A percentile compares a stretch with the other conserved stretches of the same genome.
Conservation (phyloP, 1,140 invertebrate genomes). For the Atopsyche davidsoni region DNA sequence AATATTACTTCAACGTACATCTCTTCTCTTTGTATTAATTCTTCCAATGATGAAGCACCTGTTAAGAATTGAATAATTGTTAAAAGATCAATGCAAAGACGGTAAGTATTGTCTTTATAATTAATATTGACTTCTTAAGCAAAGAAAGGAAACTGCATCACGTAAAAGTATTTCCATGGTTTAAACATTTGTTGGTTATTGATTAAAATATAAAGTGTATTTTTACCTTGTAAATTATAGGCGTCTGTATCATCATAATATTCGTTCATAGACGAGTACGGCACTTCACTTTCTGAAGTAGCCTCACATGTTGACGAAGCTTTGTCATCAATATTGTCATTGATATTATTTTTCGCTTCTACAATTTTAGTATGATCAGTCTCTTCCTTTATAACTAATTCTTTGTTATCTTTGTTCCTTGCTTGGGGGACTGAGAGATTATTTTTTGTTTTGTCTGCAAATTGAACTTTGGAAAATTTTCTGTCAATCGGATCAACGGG, state of each 20-base stretch:
- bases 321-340: constrained; percentile 17
- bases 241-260: constrained; percentile 32
- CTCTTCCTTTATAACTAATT: constrained; percentile 36
- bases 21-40: constrained; percentile 45
- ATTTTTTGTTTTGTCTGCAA: constrained; percentile 8
- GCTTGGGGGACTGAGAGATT: constrained; percentile 13
- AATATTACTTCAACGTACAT: constrained; percentile 46
- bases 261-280: constrained; percentile 40
- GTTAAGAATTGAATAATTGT: constrained; percentile 1
- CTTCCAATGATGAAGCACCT: constrained; percentile 25
- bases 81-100: neutral
- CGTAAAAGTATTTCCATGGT: no score
- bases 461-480: constrained; percentile 5
- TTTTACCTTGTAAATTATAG: constrained; percentile 17
- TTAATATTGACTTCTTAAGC: neutral
- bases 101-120: neutral
- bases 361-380: constrained; percentile 37
- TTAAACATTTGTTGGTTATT: neutral
- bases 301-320: constrained; percentile 30
- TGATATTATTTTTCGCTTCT: constrained; percentile 30
- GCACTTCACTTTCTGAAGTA: constrained; percentile 43
- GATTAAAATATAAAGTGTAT: neutral
- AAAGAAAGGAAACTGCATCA: neutral
- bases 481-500: constrained; percentile 31
- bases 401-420: constrained; percentile 8